These are phyloP conservation scores for Schizothorax lantsangensis DNA, from an alignment of 2,797 vertebrate species.

Conservation along the genomic window DNA sequence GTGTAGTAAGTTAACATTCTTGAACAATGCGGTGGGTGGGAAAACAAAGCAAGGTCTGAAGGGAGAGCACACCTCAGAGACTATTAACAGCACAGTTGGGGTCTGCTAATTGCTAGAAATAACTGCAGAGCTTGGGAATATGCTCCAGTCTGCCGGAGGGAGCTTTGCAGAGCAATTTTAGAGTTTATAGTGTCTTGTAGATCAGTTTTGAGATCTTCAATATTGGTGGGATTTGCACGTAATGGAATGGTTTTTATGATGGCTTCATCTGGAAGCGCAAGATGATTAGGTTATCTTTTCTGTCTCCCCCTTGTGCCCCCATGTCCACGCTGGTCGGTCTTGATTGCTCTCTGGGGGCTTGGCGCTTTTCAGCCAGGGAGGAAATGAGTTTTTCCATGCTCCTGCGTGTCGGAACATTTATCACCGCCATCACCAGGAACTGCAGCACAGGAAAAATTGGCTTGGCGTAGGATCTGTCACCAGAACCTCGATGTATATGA, in stretches of 20 bases:
- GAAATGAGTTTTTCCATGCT: constrained; percentile 65
- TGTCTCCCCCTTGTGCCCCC: constrained; percentile 26
- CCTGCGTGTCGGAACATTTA: constrained; percentile 62
- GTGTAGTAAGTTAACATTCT: constrained; percentile 59
- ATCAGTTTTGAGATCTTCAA: neutral
- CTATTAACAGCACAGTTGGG: constrained; percentile 28
- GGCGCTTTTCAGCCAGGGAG: constrained; percentile 53
- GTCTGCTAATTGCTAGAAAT: constrained; percentile 17
- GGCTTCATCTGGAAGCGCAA: neutral
- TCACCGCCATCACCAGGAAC: constrained; percentile 64
- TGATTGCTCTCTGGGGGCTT: constrained; percentile 53
- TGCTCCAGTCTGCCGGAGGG: neutral
- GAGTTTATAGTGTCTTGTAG: neutral
- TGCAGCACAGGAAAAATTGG: constrained; percentile 61
- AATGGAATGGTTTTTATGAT: constrained; percentile 1
- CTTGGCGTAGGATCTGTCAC: constrained; percentile 71
- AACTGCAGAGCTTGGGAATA: neutral
- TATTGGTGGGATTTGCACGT: neutral
- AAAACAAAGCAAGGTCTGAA: constrained; percentile 25
- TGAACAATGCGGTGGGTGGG: constrained; percentile 31
- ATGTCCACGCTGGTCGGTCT: constrained; percentile 25
- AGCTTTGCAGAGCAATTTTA: neutral
- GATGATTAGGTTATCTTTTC: constrained; percentile 35
- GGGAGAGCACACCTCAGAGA: constrained; percentile 22
- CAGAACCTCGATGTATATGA: constrained; percentile 64